phyloP scores from a whole-genome alignment of 2,113 vertebrate species.

The Martes martes region DNA sequence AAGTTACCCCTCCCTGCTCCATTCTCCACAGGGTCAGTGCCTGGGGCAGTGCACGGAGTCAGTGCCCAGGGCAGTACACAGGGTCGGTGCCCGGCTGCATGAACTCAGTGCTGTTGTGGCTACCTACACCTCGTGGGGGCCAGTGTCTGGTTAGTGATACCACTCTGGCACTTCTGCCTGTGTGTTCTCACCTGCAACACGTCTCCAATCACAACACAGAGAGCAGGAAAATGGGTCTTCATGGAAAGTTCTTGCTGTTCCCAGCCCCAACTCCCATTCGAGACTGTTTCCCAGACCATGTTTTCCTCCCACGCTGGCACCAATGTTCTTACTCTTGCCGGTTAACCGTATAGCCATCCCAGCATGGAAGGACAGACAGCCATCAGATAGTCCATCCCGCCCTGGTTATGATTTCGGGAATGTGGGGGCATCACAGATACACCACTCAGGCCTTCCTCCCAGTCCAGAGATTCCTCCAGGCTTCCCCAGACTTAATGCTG shows the following conservation, averaged over 20 bases:
- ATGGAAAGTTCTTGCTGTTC: neutral
- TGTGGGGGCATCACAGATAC: neutral
- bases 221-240: neutral
- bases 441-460: neutral
- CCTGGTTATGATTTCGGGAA: neutral
- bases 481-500: neutral
- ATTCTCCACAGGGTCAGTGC: neutral
- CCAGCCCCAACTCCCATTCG: neutral
- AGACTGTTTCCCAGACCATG: neutral
- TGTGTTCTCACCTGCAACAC: neutral
- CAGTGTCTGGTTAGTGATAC: neutral
- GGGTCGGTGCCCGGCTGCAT: neutral
- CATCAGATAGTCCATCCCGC: neutral
- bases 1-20: neutral
- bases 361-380: neutral
- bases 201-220: neutral
- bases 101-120: neutral
- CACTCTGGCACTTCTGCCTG: fast-evolving
- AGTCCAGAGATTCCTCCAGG: neutral
- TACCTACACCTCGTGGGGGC: neutral
- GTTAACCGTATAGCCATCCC: neutral
- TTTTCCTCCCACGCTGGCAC: neutral
- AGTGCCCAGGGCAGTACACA: no score
- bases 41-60: no score
- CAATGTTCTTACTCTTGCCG: neutral